Evolutionary conservation across 1,140 invertebrate species (phyloP).

Genomic region (Zaprionus davidi): DNA sequence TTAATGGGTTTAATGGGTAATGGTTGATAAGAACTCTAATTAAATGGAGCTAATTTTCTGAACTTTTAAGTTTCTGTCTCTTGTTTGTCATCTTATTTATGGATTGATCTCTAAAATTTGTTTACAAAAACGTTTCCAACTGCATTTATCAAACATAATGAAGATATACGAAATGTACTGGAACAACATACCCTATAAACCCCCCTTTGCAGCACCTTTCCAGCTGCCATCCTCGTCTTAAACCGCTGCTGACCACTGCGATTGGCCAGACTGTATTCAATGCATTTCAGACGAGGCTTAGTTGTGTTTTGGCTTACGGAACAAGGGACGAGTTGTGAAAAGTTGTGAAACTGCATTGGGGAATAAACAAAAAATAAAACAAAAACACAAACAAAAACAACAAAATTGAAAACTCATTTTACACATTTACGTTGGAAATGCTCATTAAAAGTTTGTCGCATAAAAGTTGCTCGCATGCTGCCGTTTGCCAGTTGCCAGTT

Average conservation of each 20-base stretch:
- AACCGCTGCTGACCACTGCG: slow-evolving; percentile 8
- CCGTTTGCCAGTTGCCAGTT: background rate
- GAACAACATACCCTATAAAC: no score
- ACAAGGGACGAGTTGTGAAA: background rate
- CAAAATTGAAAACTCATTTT: slow-evolving; percentile 54
- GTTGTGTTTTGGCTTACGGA: slow-evolving; percentile 8
- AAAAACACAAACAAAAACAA: slow-evolving; percentile 5
- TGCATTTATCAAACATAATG: no score
- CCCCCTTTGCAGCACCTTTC: no score
- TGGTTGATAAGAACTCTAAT: no score
- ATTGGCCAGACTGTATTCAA: slow-evolving; percentile 23
- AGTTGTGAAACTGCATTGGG: background rate
- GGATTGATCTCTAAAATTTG: no score
- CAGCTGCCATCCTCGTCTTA: no score
- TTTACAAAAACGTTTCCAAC: no score
- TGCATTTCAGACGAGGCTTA: slow-evolving; percentile 1
- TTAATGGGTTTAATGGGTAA: no score
- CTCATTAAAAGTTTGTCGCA: slow-evolving; percentile 73
- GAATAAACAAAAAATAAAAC: slow-evolving; percentile 1
- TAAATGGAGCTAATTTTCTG: no score
- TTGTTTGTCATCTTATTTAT: no score
- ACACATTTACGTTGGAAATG: slow-evolving; percentile 60
- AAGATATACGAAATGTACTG: no score
- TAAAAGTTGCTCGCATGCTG: slow-evolving; percentile 44
- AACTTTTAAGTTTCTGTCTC: no score